phyloP scores from a whole-genome alignment of 2,888 invertebrate genomes.

The Eupithecia insigniata region DNA sequence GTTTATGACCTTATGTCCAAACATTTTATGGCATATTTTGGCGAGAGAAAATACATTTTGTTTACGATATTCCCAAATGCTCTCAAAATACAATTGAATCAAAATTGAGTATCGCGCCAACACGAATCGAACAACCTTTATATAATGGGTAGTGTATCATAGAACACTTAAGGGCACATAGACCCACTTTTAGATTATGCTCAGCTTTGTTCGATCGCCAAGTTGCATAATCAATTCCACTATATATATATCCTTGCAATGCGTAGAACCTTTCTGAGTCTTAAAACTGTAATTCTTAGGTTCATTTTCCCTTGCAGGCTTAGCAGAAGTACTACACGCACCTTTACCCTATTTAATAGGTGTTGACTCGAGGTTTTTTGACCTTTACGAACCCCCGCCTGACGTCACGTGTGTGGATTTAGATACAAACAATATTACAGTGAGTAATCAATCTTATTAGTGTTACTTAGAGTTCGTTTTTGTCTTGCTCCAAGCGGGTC shows the following conservation, averaged over 20 bases:
- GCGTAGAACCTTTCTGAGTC: background rate
- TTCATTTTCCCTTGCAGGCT: conserved; percentile 77
- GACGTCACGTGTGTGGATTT: conserved; percentile 99
- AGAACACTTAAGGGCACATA: background rate
- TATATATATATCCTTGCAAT: background rate
- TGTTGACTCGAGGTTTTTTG: conserved; percentile 98
- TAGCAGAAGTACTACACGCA: conserved; percentile 98
- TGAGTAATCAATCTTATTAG: conserved; percentile 66
- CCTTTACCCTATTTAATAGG: conserved; percentile 99
- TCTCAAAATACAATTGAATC: too few species aligned
- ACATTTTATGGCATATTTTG: too few species aligned
- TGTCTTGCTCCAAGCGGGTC: background rate
- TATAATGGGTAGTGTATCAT: too few species aligned
- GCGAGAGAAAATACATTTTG: too few species aligned
- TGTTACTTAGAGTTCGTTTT: background rate
- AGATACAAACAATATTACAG: conserved; percentile 98
- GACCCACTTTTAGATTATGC: background rate
- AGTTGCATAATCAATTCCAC: background rate
- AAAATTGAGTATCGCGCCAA: too few species aligned
- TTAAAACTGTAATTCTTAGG: conserved; percentile 7
- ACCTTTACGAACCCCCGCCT: conserved; percentile 96
- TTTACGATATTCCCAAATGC: too few species aligned
- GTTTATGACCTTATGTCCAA: too few species aligned
- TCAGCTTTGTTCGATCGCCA: background rate
- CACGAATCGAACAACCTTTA: too few species aligned